phyloP scores from a whole-genome alignment of 2,888 invertebrate genomes.

The Ormyrus nitidulus region DNA sequence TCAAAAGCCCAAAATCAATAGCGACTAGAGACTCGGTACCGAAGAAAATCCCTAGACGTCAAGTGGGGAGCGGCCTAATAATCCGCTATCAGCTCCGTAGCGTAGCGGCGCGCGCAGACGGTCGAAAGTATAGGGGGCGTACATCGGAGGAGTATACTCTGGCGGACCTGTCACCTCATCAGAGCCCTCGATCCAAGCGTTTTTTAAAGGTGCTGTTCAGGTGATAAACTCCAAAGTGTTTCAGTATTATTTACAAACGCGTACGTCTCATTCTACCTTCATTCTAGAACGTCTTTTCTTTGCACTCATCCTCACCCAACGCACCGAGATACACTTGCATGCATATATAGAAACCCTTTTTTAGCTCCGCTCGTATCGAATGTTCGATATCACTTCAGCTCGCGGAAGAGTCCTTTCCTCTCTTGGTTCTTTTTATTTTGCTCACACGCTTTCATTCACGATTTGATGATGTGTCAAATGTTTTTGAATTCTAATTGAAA shows the following conservation, averaged over 20 bases:
- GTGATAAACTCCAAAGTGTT: slow-evolving; percentile 56
- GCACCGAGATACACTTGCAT: not conserved
- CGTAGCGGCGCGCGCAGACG: not conserved
- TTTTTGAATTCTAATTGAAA: too few species aligned
- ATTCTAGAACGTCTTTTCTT: not conserved
- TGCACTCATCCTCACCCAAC: not conserved
- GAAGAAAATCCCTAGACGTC: not conserved
- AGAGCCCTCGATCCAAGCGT: not conserved
- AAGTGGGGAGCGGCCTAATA: not conserved
- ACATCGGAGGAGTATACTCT: slow-evolving; percentile 24
- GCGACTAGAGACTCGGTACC: not conserved
- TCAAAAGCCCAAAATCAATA: slow-evolving; percentile 16
- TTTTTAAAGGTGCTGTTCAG: slow-evolving; percentile 19
- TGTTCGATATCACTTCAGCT: too few species aligned
- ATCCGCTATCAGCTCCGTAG: too few species aligned
- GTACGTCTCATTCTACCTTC: slow-evolving; percentile 48
- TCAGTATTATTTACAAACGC: slow-evolving; percentile 57
- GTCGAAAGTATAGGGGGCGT: slow-evolving; percentile 24
- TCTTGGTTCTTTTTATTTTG: too few species aligned
- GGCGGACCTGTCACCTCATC: slow-evolving; percentile 20
- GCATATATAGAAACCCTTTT: slow-evolving; percentile 1
- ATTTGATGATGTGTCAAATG: too few species aligned
- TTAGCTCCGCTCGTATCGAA: too few species aligned
- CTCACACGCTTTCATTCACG: too few species aligned
- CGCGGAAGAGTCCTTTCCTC: too few species aligned